These are phyloP conservation scores for Chelon auratus DNA, from an alignment of 2,797 vertebrate genomes.

Conservation along the genomic window DNA sequence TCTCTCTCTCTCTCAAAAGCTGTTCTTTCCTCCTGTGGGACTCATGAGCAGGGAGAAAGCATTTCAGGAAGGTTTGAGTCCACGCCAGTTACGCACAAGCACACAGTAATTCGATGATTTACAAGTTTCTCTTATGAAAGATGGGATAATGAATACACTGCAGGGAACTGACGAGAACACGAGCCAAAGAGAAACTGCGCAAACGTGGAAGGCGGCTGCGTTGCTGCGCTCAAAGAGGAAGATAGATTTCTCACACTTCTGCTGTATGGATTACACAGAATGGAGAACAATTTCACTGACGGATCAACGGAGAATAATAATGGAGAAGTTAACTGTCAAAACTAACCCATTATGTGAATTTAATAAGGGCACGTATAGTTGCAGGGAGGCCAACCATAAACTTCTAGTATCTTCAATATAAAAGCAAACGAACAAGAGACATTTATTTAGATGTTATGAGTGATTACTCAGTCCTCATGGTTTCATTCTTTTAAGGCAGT, in stretches of 20 bases:
- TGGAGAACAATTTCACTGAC: background rate
- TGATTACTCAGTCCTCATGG: background rate
- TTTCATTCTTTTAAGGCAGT: background rate
- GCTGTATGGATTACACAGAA: background rate
- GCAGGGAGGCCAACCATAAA: background rate
- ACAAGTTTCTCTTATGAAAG: slow-evolving; percentile 32
- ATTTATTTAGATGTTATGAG: background rate
- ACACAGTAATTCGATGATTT: slow-evolving; percentile 25
- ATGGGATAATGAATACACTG: slow-evolving; percentile 22
- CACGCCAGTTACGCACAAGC: slow-evolving; percentile 1
- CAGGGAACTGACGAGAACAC: slow-evolving; percentile 10
- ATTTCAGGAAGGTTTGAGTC: slow-evolving; percentile 24
- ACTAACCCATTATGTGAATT: background rate
- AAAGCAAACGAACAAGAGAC: background rate
- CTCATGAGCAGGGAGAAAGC: slow-evolving; percentile 29
- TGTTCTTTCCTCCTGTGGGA: slow-evolving; percentile 32
- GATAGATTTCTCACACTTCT: slow-evolving; percentile 2
- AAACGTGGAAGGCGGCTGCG: background rate
- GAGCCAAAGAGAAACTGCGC: slow-evolving; percentile 15
- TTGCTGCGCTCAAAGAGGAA: background rate
- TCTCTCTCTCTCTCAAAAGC: slow-evolving; percentile 12
- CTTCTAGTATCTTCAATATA: background rate
- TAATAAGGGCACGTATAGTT: background rate
- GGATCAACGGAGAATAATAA: background rate
- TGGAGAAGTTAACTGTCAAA: background rate